Evolutionary conservation across 2,113 vertebrate genomes (phyloP).

Genomic region (Telmatochromis bifrenatus): DNA sequence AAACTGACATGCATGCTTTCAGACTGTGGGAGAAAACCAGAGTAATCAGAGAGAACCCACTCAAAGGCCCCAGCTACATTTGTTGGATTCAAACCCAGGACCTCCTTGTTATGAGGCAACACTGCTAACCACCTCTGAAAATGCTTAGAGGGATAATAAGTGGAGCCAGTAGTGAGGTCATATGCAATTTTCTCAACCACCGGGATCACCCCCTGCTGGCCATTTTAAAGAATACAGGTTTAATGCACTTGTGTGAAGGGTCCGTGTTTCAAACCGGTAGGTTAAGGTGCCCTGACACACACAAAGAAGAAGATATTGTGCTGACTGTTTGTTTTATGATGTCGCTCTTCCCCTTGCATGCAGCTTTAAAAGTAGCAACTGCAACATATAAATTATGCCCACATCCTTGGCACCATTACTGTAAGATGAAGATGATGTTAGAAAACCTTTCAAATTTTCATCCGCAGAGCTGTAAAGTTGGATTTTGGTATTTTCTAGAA

Average conservation of each 20-base stretch:
- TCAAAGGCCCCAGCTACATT: neutral
- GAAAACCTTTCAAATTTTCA: neutral
- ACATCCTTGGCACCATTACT: neutral
- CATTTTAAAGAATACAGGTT: neutral
- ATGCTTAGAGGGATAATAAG: neutral
- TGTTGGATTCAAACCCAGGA: neutral
- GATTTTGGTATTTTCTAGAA: neutral
- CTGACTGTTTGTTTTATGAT: neutral
- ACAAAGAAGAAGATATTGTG: neutral
- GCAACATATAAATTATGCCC: neutral
- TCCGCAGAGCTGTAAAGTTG: neutral
- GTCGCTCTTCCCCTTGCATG: neutral
- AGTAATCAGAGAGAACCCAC: neutral
- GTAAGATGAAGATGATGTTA: neutral
- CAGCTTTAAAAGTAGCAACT: neutral
- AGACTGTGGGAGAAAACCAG: neutral
- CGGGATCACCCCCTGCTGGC: neutral
- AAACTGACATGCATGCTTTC: neutral
- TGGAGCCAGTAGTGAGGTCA: neutral
- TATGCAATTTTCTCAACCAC: neutral
- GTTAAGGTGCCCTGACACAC: neutral
- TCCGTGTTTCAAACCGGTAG: neutral
- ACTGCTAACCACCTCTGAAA: neutral
- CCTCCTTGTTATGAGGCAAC: neutral
- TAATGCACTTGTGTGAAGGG: neutral